These are phyloP conservation scores for Heliocidaris erythrogramma DNA, from an alignment of 35 echinoderm and acorn worm genomes.

Conservation along the genomic window DNA sequence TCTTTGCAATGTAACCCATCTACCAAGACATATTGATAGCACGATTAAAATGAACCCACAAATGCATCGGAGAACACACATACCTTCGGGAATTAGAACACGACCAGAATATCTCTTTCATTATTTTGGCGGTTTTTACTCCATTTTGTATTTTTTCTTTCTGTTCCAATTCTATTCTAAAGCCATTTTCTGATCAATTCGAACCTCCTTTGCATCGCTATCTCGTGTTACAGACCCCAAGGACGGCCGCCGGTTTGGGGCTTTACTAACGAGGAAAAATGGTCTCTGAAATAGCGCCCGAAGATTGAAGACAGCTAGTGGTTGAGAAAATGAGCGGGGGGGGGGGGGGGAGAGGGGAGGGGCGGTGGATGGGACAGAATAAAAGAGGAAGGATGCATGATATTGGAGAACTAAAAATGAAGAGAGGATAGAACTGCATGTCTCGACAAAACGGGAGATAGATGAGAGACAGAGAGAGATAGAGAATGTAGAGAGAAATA, in stretches of 20 bases:
- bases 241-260: neutral
- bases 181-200: conserved; percentile 7
- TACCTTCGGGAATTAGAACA: neutral
- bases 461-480: no score
- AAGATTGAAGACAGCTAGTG: neutral
- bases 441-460: no score
- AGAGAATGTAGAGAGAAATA: no score
- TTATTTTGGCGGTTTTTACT: neutral
- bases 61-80: neutral
- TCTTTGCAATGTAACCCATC: neutral
- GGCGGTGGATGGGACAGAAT: neutral
- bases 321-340: neutral
- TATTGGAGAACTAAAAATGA: neutral
- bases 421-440: no score
- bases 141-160: neutral
- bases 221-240: neutral
- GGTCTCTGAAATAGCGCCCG: neutral
- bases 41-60: neutral
- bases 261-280: neutral
- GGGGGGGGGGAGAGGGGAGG: neutral
- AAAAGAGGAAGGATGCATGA: neutral
- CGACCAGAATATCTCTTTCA: neutral
- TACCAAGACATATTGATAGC: neutral
- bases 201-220: neutral
- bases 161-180: neutral